Base-by-base conservation (phyloP, 2,888 invertebrate species). In the Leptura quadrifasciata region DNA sequence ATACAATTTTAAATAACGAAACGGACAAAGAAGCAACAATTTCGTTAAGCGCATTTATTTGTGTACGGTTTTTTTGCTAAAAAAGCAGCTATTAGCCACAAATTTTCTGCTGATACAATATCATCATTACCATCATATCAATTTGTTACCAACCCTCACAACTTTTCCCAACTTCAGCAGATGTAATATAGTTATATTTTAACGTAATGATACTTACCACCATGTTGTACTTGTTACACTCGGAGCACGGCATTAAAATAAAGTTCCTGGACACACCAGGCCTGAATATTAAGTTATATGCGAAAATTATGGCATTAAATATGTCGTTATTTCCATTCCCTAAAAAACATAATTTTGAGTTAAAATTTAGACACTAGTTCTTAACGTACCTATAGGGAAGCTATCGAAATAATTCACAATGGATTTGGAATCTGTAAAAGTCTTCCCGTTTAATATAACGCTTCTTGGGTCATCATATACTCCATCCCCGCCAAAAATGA, bases 221-320 rank as follows among this genome's bases (percentile, higher is more conserved):
- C 93, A 95, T 95, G 81, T 92, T 91, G 55, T 89, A 88, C 4
- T 92, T 91, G 79, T 93, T 92, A 87, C 97, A 97, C 70, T 91
- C 91, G 12, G 94, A 92, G 89, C 97, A 97, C 0, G 96, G 95
- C 85, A 97, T 87, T 57, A 97, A 90, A 76, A 97, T 91, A 79
- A 97, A 93, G 2, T 94, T 95, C 86, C 96, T 95, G 0, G 96
- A 94, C 24, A 95, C 96, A 0, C 95, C 97, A 1, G 96, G 92
- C 39, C 97, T 92, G 91, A 95, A 96, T 75, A 94, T 92, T 63
- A 96, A 90, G 76, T 91, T 91, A 0, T 94, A 93, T 17, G 95
- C 95, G 85, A 92, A 93, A 64, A 93, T 93, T 15, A 96, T 91
- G 9, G 96, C 96, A 39, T 92, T 92, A 87, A 96, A 95, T 81